Evolutionary conservation across 2,113 vertebrate genomes (phyloP).

Genomic region (Montifringilla adamsi): DNA sequence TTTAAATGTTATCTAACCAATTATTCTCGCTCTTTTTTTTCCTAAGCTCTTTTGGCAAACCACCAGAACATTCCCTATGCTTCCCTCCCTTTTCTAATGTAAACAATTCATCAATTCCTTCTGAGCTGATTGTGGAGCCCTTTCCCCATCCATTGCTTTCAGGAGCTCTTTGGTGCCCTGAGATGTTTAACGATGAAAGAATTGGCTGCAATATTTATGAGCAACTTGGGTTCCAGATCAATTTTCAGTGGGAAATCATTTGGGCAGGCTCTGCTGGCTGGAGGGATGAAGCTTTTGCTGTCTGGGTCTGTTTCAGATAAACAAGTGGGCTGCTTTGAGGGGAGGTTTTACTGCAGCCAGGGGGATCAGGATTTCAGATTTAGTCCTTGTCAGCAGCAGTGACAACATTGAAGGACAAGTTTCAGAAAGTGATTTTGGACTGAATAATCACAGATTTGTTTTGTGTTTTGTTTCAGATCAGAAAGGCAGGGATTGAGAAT

Average conservation of each 20-base stretch:
- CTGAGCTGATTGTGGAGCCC: neutral
- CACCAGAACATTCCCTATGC: neutral
- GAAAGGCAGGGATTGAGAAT: neutral
- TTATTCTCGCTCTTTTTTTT: neutral
- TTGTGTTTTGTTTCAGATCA: rapidly evolving
- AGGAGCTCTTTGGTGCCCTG: neutral
- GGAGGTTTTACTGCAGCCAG: neutral
- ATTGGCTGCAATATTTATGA: neutral
- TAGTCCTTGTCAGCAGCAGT: neutral
- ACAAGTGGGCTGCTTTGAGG: neutral
- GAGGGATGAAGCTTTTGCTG: neutral
- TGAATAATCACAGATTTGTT: neutral
- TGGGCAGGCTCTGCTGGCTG: neutral
- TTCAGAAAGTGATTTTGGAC: neutral
- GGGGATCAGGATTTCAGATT: neutral
- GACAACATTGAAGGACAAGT: neutral
- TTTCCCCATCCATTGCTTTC: neutral
- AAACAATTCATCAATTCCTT: neutral
- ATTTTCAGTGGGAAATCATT: neutral
- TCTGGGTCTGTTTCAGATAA: neutral
- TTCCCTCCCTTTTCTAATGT: neutral
- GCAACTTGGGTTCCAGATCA: neutral
- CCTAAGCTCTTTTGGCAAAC: neutral
- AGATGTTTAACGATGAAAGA: neutral
- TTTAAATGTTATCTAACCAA: neutral